A percentile compares a stretch with the other conserved stretches of the same genome.
phyloP scores from a whole-genome alignment of 2,113 vertebrate species.

The Prochilodus magdalenae region DNA sequence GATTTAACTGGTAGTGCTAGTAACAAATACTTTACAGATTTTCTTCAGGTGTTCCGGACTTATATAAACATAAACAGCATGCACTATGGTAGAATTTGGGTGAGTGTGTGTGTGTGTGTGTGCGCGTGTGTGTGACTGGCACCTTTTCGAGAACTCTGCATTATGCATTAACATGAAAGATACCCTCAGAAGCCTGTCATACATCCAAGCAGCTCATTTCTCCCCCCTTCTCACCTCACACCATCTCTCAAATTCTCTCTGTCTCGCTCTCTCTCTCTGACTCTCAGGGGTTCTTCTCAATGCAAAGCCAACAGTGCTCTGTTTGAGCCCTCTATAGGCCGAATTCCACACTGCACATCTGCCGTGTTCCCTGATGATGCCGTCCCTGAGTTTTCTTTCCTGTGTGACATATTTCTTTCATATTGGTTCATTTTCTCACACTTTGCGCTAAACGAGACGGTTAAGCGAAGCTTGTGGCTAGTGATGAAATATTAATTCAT shows the following conservation, averaged over 20 bases:
- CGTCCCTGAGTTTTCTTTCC: neutral
- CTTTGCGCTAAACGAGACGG: slow-evolving; percentile 4
- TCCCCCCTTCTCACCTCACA: slow-evolving; percentile 8
- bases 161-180: slow-evolving; percentile 24
- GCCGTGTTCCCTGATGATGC: neutral
- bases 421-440: neutral
- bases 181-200: neutral
- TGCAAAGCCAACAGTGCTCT: neutral
- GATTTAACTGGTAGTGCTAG: no score
- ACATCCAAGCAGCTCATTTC: slow-evolving; percentile 21
- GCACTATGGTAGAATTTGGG: neutral
- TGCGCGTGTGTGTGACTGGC: neutral
- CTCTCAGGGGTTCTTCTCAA: neutral
- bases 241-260: slow-evolving; percentile 4
- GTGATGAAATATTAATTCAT: slow-evolving; percentile 48
- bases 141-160: slow-evolving; percentile 13
- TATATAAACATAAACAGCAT: no score
- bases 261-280: neutral
- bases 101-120: no score
- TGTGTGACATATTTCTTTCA: neutral
- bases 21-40: no score
- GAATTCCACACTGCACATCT: neutral
- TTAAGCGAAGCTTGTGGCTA: slow-evolving; percentile 27
- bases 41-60: no score
- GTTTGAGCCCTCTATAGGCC: slow-evolving; percentile 14